Percentiles rank a stretch among this genome's conserved stretches.
These are phyloP conservation scores for Drosophila guanche DNA, from an alignment of 1,140 invertebrate species.

Conservation along the genomic window DNA sequence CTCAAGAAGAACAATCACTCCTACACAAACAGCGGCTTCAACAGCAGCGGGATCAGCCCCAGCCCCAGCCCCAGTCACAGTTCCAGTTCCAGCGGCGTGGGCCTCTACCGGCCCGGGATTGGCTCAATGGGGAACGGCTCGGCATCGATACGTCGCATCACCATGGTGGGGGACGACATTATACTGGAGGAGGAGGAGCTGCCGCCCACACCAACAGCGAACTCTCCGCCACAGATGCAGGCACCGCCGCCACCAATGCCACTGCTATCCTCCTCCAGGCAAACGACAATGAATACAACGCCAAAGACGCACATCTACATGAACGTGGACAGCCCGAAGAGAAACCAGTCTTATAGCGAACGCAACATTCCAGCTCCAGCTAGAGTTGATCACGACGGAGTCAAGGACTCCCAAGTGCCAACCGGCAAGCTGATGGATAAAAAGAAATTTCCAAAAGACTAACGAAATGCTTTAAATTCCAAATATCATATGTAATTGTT, in stretches of 20 bases:
- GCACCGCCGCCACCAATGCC: slow-evolving; percentile 21
- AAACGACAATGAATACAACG: slow-evolving; percentile 15
- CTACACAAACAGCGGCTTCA: slow-evolving; percentile 74
- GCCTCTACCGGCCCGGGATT: slow-evolving; percentile 57
- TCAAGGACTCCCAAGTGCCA: slow-evolving; percentile 7
- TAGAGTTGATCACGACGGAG: slow-evolving; percentile 21
- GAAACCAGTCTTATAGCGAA: slow-evolving; percentile 63
- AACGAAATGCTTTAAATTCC: slow-evolving; percentile 73
- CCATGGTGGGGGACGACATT: slow-evolving; percentile 79
- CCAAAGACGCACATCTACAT: slow-evolving; percentile 64
- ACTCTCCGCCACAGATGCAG: slow-evolving; percentile 34
- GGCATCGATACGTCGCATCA: slow-evolving; percentile 59
- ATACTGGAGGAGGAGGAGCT: slow-evolving; percentile 81
- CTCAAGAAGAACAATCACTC: slow-evolving; percentile 78
- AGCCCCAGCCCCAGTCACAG: slow-evolving; percentile 5
- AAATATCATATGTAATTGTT: slow-evolving; percentile 17
- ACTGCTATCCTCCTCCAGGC: not conserved
- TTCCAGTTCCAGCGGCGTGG: slow-evolving; percentile 29
- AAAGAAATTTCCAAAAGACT: slow-evolving; percentile 81
- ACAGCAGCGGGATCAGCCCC: slow-evolving; percentile 45
- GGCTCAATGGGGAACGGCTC: slow-evolving; percentile 45
- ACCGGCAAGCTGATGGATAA: slow-evolving; percentile 56
- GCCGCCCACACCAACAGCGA: slow-evolving; percentile 31
- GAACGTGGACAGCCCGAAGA: slow-evolving; percentile 76
- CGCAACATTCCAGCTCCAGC: slow-evolving; percentile 36